These are phyloP conservation scores for Sitta europaea DNA, from an alignment of 2,113 vertebrate genomes.

Conservation along the genomic window DNA sequence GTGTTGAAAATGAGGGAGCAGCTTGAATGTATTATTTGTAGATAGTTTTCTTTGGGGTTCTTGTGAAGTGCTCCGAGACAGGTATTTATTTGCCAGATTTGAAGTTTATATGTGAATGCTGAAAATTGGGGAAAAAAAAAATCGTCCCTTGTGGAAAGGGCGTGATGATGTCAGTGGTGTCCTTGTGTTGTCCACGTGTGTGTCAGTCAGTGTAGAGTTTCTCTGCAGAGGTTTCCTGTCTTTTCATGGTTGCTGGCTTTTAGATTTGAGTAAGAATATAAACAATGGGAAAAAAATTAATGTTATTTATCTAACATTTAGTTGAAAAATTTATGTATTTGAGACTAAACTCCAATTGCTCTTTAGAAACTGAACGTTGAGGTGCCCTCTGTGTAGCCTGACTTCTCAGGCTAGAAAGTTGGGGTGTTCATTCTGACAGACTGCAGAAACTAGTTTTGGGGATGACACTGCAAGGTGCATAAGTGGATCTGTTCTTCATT, in stretches of 20 bases:
- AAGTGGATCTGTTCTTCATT: not conserved
- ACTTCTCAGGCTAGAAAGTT: not conserved
- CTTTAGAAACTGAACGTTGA: not conserved
- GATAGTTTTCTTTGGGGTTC: not conserved
- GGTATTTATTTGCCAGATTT: slow-evolving; percentile 30
- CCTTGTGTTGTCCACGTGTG: not conserved
- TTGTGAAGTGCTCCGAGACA: not conserved
- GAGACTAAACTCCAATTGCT: not conserved
- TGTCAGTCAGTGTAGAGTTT: not conserved
- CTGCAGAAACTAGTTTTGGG: not conserved
- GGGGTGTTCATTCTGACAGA: not conserved
- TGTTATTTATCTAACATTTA: not conserved
- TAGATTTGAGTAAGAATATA: not conserved
- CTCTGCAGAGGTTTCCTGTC: not conserved
- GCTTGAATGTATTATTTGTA: slow-evolving; percentile 16
- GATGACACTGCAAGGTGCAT: not conserved
- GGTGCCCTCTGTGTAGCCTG: not conserved
- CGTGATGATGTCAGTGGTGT: not conserved
- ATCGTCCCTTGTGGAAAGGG: not conserved
- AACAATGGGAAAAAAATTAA: not conserved
- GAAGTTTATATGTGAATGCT: not conserved
- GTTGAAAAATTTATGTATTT: not conserved
- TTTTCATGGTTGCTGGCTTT: not conserved
- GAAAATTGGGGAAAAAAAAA: not conserved
- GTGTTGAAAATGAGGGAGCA: not conserved